A percentile compares a stretch with the other conserved stretches of the same genome.
These are phyloP conservation scores for Ptiloglossa arizonensis DNA, from an alignment of 1,140 invertebrate genomes.

Conservation along the genomic window DNA sequence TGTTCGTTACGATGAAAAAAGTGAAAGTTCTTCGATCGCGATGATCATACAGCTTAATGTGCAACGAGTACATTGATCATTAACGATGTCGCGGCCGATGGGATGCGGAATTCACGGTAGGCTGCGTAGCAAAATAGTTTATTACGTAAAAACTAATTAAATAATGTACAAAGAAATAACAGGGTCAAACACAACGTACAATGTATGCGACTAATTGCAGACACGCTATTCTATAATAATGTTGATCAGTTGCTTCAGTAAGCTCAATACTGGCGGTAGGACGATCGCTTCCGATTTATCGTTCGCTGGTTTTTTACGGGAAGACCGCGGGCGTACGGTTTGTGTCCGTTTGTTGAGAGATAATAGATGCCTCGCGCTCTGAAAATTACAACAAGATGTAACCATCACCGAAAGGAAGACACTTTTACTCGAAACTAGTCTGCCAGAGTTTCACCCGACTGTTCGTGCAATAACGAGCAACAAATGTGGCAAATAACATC, in stretches of 20 bases:
- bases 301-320: conserved; percentile 84
- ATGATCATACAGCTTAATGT: background rate
- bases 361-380: conserved; percentile 92
- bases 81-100: background rate
- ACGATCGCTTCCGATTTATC: conserved; percentile 80
- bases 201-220: background rate
- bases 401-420: too few species aligned
- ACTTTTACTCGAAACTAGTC: too few species aligned
- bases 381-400: conserved; percentile 59
- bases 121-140: conserved; percentile 23
- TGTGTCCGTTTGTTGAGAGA: conserved; percentile 91
- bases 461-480: too few species aligned
- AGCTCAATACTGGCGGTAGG: conserved; percentile 81
- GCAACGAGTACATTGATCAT: background rate
- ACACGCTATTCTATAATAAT: conserved; percentile 78
- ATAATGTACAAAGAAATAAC: conserved; percentile 52
- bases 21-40: conserved; percentile 2
- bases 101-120: background rate
- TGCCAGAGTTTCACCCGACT: too few species aligned
- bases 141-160: conserved; percentile 46
- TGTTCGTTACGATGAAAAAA: background rate
- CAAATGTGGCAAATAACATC: too few species aligned
- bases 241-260: conserved; percentile 80
- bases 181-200: conserved; percentile 24
- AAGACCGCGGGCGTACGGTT: conserved; percentile 91